Percentiles rank a stretch among this genome's conserved stretches.
Evolutionary conservation across 2,113 vertebrate species (phyloP).

Genomic region (Syngnathus floridae): DNA sequence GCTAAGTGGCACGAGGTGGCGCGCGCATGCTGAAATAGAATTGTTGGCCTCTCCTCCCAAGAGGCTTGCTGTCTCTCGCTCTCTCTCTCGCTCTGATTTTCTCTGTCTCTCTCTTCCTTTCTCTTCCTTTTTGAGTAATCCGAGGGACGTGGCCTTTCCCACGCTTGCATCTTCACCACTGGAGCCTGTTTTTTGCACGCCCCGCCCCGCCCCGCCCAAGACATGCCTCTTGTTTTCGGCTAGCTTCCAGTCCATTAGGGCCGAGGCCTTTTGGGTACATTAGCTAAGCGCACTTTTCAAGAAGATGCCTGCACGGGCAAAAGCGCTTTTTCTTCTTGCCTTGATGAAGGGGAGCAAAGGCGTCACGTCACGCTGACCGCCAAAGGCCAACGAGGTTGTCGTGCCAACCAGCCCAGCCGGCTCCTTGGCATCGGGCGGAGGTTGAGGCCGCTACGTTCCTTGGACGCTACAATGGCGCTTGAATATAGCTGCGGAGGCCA

Average conservation of each 20-base stretch:
- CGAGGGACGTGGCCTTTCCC: neutral
- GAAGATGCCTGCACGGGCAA: too few relatives aligned
- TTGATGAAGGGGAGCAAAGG: neutral
- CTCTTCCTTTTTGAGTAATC: constrained; percentile 21
- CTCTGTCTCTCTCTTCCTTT: too few relatives aligned
- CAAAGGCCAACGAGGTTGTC: neutral
- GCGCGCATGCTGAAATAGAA: constrained; percentile 56
- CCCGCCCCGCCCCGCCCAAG: neutral
- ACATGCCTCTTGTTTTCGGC: neutral
- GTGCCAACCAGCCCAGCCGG: neutral
- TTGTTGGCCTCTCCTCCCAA: constrained; percentile 31
- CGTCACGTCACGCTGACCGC: neutral
- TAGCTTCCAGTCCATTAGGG: neutral
- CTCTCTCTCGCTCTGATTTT: too few relatives aligned
- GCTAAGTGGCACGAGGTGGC: constrained; percentile 23
- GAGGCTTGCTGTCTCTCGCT: constrained; percentile 16
- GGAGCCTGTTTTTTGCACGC: neutral
- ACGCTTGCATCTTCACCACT: constrained; percentile 10
- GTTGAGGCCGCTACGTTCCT: neutral
- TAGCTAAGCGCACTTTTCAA: neutral
- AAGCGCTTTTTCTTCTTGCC: neutral
- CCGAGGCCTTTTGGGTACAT: neutral
- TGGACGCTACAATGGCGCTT: neutral
- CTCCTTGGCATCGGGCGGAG: neutral
- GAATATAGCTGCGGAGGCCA: constrained; percentile 20